A percentile compares a stretch with the other conserved stretches of the same genome.
Conservation (phyloP, 92 coral and sea anemone genomes). For the Heliopora coerulea region DNA sequence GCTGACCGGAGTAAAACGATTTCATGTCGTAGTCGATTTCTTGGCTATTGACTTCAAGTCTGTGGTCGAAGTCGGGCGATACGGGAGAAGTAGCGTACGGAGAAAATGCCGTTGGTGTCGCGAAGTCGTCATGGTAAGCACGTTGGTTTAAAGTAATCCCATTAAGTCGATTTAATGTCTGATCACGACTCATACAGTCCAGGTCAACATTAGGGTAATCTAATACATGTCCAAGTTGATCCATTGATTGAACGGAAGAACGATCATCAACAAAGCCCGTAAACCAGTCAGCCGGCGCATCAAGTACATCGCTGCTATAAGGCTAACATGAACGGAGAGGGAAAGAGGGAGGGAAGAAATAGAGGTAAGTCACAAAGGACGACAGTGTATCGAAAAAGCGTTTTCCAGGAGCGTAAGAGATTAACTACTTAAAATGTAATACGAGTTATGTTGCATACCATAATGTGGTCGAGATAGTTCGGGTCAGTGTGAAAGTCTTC, state of each 20-base stretch:
- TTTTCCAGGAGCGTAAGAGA: no score
- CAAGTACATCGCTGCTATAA: slow-evolving; percentile 67
- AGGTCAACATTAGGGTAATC: slow-evolving; percentile 7
- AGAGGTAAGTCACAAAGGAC: no score
- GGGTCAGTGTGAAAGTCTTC: slow-evolving; percentile 24
- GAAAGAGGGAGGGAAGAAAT: slow-evolving; percentile 10
- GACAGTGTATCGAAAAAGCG: no score
- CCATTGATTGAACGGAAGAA: slow-evolving; percentile 48
- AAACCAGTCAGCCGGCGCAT: slow-evolving; percentile 93
- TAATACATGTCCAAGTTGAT: neutral
- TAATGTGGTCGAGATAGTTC: slow-evolving; percentile 21
- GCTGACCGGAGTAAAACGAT: slow-evolving; percentile 18
- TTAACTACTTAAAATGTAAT: neutral
- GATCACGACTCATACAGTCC: slow-evolving; percentile 18
- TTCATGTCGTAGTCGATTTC: slow-evolving; percentile 27
- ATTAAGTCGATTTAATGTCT: slow-evolving; percentile 28
- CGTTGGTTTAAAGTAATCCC: slow-evolving; percentile 10
- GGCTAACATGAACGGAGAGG: slow-evolving; percentile 53
- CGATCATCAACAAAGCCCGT: slow-evolving; percentile 86
- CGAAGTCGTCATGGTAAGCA: slow-evolving; percentile 1
- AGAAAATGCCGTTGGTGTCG: neutral
- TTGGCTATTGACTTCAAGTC: slow-evolving; percentile 13
- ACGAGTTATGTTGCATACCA: slow-evolving; percentile 1
- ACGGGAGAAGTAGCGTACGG: neutral
- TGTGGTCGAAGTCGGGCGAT: slow-evolving; percentile 18